Evolutionary conservation across 2,888 invertebrate species (phyloP).

Genomic region (Unio delphinus): DNA sequence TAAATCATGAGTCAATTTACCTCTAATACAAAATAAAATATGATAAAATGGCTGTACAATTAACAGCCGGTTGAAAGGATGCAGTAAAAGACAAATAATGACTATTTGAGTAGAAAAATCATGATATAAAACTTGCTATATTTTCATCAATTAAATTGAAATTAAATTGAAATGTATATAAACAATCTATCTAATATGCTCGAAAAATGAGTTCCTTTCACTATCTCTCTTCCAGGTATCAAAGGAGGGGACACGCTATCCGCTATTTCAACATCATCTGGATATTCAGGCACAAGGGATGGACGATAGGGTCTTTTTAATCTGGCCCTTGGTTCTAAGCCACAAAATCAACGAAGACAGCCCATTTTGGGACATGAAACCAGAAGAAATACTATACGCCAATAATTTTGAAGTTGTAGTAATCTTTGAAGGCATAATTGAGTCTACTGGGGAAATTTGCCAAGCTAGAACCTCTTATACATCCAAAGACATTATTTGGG

Average conservation of each 20-base stretch:
- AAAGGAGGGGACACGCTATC: slow-evolving; percentile 91
- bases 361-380: slow-evolving; percentile 90
- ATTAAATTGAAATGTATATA: too few species aligned
- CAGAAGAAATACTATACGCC: slow-evolving; percentile 85
- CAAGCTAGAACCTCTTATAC: slow-evolving; percentile 72
- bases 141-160: too few species aligned
- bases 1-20: too few species aligned
- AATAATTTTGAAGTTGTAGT: slow-evolving; percentile 96
- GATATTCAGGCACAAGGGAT: slow-evolving; percentile 91
- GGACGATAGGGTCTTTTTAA: slow-evolving; percentile 94
- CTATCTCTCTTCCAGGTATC: slow-evolving; percentile 76
- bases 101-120: too few species aligned
- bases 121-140: too few species aligned
- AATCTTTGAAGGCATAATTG: slow-evolving; percentile 91
- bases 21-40: too few species aligned
- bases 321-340: slow-evolving; percentile 97
- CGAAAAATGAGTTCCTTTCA: slow-evolving; percentile 70
- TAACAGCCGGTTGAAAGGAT: too few species aligned
- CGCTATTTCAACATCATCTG: slow-evolving; percentile 93
- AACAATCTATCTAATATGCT: too few species aligned
- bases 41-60: too few species aligned
- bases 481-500: slow-evolving; percentile 68
- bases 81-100: too few species aligned
- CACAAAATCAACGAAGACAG: slow-evolving; percentile 93
- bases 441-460: slow-evolving; percentile 80